Conservation (phyloP, 2,797 vertebrate species). For the Alfaro cultratus region DNA sequence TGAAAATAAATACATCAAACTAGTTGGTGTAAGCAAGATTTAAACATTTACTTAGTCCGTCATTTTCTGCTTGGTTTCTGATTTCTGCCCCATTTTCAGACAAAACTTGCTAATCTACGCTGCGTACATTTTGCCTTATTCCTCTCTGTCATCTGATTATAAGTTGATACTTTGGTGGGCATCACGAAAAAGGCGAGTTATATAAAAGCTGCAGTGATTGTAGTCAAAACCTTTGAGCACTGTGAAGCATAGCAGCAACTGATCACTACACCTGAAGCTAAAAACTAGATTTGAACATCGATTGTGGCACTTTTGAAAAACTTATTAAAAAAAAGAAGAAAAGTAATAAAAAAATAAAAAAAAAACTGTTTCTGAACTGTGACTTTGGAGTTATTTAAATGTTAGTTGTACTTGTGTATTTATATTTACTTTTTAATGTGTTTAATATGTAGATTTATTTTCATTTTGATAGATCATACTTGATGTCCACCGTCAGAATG, state of each 20-base stretch:
- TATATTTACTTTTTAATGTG: conserved; percentile 39
- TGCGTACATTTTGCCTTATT: background rate
- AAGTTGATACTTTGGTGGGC: conserved; percentile 10
- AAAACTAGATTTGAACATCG: conserved; percentile 51
- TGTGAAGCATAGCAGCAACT: background rate
- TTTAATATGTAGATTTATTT: conserved; percentile 26
- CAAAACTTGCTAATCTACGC: background rate
- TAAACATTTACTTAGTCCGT: background rate
- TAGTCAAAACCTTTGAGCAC: background rate
- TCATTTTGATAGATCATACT: conserved; percentile 24
- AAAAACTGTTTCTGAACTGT: conserved; percentile 52
- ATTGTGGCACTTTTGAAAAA: conserved; percentile 57
- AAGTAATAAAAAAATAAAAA: background rate
- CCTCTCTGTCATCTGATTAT: background rate
- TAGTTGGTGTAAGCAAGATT: background rate
- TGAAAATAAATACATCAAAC: background rate
- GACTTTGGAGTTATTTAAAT: conserved; percentile 45
- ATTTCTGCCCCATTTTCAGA: background rate
- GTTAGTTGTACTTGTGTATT: conserved; percentile 37
- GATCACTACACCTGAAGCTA: conserved; percentile 13
- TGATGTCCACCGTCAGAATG: conserved; percentile 8
- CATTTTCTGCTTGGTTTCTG: background rate
- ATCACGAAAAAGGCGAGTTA: conserved; percentile 4
- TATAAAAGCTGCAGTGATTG: background rate
- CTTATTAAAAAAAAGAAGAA: background rate